Evolutionary conservation across 37 sponge, comb jelly and placozoan genomes (phyloP).

Genomic region (Cliona cf. orientalis): DNA sequence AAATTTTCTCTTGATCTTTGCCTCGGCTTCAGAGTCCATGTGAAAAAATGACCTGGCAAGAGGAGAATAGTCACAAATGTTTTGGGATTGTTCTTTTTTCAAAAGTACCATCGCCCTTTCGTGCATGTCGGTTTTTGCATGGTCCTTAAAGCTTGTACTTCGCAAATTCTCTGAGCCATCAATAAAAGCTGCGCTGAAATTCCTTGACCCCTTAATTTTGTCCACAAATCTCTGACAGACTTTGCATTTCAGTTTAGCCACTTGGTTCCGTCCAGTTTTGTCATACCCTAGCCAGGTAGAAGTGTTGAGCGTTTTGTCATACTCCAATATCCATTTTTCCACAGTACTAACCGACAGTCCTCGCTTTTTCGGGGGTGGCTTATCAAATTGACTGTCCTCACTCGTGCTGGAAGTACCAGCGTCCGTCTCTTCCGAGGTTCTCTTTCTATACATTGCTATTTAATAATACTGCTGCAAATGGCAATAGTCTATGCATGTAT

Average conservation of each 20-base stretch:
- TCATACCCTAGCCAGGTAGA: conserved; percentile 38
- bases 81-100: conserved; percentile 1
- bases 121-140: conserved; percentile 38
- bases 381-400: no score
- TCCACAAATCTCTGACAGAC: conserved; percentile 33
- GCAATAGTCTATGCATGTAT: no score
- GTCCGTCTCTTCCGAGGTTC: no score
- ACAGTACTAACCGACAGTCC: conserved; percentile 13
- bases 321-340: conserved; percentile 29
- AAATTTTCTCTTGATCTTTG: conserved; percentile 23
- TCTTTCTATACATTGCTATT: no score
- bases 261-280: conserved; percentile 23
- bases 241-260: neutral
- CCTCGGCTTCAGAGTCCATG: neutral
- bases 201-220: neutral
- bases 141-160: conserved; percentile 22
- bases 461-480: no score
- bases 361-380: neutral
- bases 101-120: conserved; percentile 23
- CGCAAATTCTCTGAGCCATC: conserved; percentile 39
- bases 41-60: neutral
- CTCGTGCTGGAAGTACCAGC: no score
- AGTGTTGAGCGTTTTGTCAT: conserved; percentile 43
- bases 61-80: conserved; percentile 17
- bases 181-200: conserved; percentile 55